These are phyloP conservation scores for Chloebia gouldiae DNA, from an alignment of 2,113 vertebrate species.

Conservation along the genomic window DNA sequence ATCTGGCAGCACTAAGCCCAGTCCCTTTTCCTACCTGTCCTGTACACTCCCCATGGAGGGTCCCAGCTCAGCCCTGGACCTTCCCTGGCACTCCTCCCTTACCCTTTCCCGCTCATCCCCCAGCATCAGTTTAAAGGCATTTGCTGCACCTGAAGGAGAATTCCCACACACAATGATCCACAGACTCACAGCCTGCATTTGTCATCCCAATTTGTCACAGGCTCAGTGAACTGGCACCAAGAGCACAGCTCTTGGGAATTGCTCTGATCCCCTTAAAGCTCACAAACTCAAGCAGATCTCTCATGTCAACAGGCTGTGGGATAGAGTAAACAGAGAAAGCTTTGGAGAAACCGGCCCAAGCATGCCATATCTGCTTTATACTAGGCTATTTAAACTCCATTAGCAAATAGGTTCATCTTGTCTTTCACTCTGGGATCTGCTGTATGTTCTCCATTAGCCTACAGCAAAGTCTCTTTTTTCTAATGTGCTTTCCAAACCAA, in stretches of 20 bases:
- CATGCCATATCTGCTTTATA: not conserved
- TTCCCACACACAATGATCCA: not conserved
- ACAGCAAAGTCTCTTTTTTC: not conserved
- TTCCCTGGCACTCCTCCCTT: not conserved
- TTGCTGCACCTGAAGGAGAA: not conserved
- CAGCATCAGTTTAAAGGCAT: not conserved
- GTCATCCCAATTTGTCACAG: slow-evolving; percentile 41
- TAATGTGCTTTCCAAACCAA: not conserved
- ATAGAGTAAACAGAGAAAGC: slow-evolving; percentile 26
- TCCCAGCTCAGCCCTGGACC: not conserved
- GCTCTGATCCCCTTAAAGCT: slow-evolving; percentile 46
- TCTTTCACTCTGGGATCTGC: slow-evolving; percentile 9
- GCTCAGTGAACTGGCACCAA: slow-evolving; percentile 34
- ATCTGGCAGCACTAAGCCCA: not conserved
- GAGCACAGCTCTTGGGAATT: not conserved
- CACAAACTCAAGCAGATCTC: slow-evolving; percentile 25
- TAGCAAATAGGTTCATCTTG: slow-evolving; percentile 27
- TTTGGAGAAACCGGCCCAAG: not conserved
- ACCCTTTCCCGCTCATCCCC: not conserved
- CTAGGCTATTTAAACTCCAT: slow-evolving; percentile 44
- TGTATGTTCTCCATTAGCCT: not conserved
- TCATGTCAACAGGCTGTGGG: slow-evolving; percentile 39
- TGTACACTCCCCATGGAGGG: rapidly evolving
- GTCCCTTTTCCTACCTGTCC: not conserved
- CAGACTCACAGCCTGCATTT: not conserved